phyloP scores from a whole-genome alignment of 1,140 invertebrate species.

The Trichomalopsis sarcophagae region DNA sequence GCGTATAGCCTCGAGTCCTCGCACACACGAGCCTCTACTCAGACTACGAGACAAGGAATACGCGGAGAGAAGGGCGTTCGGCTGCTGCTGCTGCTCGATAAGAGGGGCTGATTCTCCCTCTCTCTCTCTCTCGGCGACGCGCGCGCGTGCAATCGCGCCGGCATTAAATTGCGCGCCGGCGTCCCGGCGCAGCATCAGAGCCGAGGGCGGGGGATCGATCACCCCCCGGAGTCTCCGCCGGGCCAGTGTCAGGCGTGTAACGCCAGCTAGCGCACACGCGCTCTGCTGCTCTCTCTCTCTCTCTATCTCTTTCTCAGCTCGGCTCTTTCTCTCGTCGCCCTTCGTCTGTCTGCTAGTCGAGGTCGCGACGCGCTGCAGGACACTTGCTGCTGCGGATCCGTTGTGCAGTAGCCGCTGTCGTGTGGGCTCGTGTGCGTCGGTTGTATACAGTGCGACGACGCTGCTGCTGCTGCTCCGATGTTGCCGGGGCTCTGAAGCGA shows the following conservation, averaged over 20 bases:
- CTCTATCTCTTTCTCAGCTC: not conserved
- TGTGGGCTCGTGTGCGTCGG: not conserved
- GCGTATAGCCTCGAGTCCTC: too few species aligned
- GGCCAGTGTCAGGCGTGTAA: slow-evolving; percentile 60
- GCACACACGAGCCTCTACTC: too few species aligned
- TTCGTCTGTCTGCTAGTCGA: not conserved
- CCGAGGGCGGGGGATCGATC: slow-evolving; percentile 28
- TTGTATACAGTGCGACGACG: not conserved
- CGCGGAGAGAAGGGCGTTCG: too few species aligned
- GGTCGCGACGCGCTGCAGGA: slow-evolving; percentile 5
- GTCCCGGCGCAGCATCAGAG: slow-evolving; percentile 54
- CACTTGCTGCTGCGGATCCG: not conserved
- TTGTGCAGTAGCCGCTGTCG: not conserved
- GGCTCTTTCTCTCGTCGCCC: not conserved
- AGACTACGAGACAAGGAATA: too few species aligned
- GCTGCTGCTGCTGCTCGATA: slow-evolving; percentile 8
- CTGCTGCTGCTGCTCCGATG: too few species aligned
- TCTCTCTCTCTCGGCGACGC: not conserved
- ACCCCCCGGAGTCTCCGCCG: slow-evolving; percentile 20
- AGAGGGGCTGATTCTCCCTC: not conserved
- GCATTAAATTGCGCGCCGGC: slow-evolving; percentile 61
- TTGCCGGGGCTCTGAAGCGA: not conserved
- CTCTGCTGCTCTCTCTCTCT: not conserved
- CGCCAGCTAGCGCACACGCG: slow-evolving; percentile 52
- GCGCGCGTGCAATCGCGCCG: slow-evolving; percentile 9